Base-by-base conservation (phyloP, 2,888 invertebrate genomes). In the Pseudococcus viburni region DNA sequence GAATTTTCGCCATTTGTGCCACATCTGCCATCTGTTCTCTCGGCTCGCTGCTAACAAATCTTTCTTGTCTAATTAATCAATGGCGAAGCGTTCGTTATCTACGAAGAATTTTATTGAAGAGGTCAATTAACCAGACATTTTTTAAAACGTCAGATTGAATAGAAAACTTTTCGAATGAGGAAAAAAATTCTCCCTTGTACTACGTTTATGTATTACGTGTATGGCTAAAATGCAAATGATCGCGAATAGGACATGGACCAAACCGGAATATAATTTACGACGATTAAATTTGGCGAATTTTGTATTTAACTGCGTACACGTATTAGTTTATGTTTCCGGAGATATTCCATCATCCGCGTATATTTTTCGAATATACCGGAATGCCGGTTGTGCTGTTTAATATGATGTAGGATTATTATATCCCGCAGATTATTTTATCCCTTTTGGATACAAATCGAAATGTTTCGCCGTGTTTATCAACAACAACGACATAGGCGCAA, bases 31-130 rank as follows among this genome's bases (percentile, higher is more conserved):
- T 73, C 73, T 33, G 33, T 33, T 33, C 64, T n/a, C 42, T 42
- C 42, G 42, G 42, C 42, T 5, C 55, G 55, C 68, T 73, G 33
- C 73, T 33, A 73, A 73, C 73, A 33, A 73, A 73, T 73, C 73
- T 73, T 73, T 73, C 73, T 73, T 33, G 73, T 73, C 73, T 73
- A 73, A 73, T 73, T 73, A 73, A 73, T 73, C 73, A 73, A 73
- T 73, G 73, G 73, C 73, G 33, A 33, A 73, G 12, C 19, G 73
- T 33, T 73, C 33, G 42, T 42, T 73, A 19, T 22, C 64, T n/a
- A n/a, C 22, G 55, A 15, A 64, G 59, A 64, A 64, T 64, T 22
- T 64, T 64, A 64, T 64, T 22, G 64, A 64, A 64, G 22, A 64
- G 64, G 64, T 64, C 64, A 64, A 64, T 64, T 64, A 64, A 64